Percentiles rank a stretch among this genome's conserved stretches.
Conservation (phyloP, 2,888 invertebrate species). For the Ditula angustiorana region DNA sequence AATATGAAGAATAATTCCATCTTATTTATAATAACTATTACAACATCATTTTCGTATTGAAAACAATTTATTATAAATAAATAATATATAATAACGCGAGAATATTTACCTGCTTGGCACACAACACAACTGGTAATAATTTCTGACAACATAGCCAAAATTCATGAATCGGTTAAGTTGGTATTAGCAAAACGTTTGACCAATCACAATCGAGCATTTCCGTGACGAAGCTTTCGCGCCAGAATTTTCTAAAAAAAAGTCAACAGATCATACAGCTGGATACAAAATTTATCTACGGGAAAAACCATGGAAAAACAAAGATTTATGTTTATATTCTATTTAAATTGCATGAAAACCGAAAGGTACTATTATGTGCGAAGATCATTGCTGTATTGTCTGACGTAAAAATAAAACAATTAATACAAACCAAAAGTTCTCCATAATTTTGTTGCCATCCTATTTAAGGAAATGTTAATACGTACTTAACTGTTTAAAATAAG, state of each 20-base stretch:
- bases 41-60: slow-evolving; percentile 62
- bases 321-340: no score
- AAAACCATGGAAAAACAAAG: no score
- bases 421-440: slow-evolving; percentile 20
- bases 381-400: no score
- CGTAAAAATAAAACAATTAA: no score
- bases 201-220: slow-evolving; percentile 65
- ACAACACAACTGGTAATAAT: slow-evolving; percentile 78
- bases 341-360: no score
- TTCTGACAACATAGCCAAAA: slow-evolving; percentile 82
- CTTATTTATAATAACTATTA: slow-evolving; percentile 60
- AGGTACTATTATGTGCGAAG: no score
- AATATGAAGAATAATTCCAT: slow-evolving; percentile 54
- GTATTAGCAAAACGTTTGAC: slow-evolving; percentile 65
- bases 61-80: slow-evolving; percentile 78
- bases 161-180: slow-evolving; percentile 66
- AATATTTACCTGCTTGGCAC: slow-evolving; percentile 80
- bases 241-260: slow-evolving; percentile 67
- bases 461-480: slow-evolving; percentile 7
- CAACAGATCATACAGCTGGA: slow-evolving; percentile 51
- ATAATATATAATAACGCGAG: slow-evolving; percentile 69
- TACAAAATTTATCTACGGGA: no score
- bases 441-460: slow-evolving; percentile 31
- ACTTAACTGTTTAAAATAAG: no score
- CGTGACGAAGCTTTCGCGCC: slow-evolving; percentile 80